These are phyloP conservation scores for Lanistes nyassanus DNA, from an alignment of 1,140 invertebrate genomes.

Conservation along the genomic window DNA sequence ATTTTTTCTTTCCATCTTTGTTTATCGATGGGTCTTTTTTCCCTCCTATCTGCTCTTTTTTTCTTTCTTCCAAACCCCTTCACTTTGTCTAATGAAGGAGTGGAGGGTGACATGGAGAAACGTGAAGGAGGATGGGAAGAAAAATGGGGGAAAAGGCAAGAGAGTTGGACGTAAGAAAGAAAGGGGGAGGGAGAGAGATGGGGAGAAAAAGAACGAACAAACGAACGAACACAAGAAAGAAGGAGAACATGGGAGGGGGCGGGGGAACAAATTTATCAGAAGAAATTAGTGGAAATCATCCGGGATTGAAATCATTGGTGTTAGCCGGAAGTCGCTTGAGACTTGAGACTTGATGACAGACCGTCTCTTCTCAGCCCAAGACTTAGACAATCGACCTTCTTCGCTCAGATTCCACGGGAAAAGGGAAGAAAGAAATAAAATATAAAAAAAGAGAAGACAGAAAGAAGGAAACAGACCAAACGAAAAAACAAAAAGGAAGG, in stretches of 20 bases:
- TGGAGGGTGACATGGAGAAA: not conserved
- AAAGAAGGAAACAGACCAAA: not conserved
- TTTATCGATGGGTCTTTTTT: not conserved
- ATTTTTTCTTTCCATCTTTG: too few species aligned
- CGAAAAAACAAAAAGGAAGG: not conserved
- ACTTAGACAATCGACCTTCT: not conserved
- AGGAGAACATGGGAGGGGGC: not conserved
- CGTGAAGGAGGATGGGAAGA: not conserved
- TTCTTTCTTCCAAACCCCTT: not conserved
- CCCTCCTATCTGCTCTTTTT: not conserved
- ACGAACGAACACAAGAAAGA: not conserved
- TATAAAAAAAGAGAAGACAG: not conserved
- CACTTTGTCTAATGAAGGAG: not conserved
- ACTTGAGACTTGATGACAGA: too few species aligned
- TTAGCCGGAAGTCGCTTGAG: too few species aligned
- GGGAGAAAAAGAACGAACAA: not conserved
- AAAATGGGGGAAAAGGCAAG: not conserved
- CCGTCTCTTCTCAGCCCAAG: too few species aligned
- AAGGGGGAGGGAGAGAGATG: not conserved
- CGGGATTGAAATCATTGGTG: too few species aligned
- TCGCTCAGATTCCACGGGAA: not conserved
- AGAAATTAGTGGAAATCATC: too few species aligned
- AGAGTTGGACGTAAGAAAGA: not conserved
- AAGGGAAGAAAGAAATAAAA: not conserved
- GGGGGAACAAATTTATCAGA: not conserved